Base-by-base conservation (phyloP, 2,888 invertebrate genomes). In the Amiota communis region DNA sequence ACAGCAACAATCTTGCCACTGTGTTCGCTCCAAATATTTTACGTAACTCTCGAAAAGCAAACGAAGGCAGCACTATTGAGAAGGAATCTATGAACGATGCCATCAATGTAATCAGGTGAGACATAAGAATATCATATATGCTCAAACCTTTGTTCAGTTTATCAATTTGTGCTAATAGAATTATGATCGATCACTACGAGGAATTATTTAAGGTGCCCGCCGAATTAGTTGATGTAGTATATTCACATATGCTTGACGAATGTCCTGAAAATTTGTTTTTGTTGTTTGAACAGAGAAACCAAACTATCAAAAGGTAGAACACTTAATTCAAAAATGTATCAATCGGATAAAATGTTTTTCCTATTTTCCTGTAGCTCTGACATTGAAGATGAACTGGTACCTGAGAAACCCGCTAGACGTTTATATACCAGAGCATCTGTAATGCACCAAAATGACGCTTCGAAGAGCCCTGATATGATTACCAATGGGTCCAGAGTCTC, bases 11-110 rank as follows among this genome's bases (percentile, higher is more conserved):
- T 89, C 91, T 98, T 77, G 98, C 98, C 0, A 98, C 97, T 0
- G 93, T 98, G 56, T 97, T 98, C 89, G 98, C 98, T 1, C 98
- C 98, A 0, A 98, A 97, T 86, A 95, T 98, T 83, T 92, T 98
- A 72, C 96, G 97, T 86, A 93, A 93, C 84, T 92, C 94, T 79
- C 17, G 74, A 12, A 75, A 74, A 59, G 94, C 93, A 12, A 70
- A 70, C 12, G 64, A 53, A 9, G 15, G 48, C 2, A 82, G 87
- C 74, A 76, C 69, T 10, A 79, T 61, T 17, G 90, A 91, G 63
- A 86, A 88, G 56, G 82, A 87, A 36, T 83, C 47, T 94, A 95
- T 83, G 96, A 96, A 89, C 63, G 97, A 97, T 88, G 95, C 97
- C 74, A 98, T 98, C 87, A 97, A 96, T 90, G 96, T 97, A 69